Base-by-base conservation (phyloP, 1,140 invertebrate species). In the Aphelenchoides fujianensis region DNA sequence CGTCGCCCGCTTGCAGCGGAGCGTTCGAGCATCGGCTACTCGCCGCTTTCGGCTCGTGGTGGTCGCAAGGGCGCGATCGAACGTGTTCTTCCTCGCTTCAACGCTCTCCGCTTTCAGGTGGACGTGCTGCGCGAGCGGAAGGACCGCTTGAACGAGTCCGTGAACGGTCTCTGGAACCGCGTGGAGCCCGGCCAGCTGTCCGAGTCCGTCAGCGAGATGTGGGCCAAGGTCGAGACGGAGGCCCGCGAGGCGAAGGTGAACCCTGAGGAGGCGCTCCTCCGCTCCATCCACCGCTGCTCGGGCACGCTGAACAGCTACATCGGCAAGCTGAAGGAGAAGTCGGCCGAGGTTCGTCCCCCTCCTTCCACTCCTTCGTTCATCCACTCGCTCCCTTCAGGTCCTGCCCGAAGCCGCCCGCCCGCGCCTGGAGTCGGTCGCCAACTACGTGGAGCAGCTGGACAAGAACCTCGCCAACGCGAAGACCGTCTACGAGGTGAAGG, bases 391-490 rank as follows among this genome's bases (percentile, higher is more conserved):
- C 23, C 41, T 48, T 48, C 41, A 48, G 41, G 41, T 48, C 23
- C 32, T 66, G 16, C 63, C 63, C 16, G 23, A 12, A 36, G 27
- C 16, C 16, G 63, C 63, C 31, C n/a, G 19, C 32, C 32, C 16
- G 16, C 63, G 63, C 23, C 32, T 66, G 16, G 16, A 66, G 31
- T 66, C 63, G 12, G 63, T 30, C n/a, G 12, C 36, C 36, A n/a
- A 12, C n/a, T 66, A 66, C 32, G 36, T 66, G 23, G 63, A 66
- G 32, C 12, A 66, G 23, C 32, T 66, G 31, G 12, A 66, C 63
- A 12, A 16, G n/a, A 66, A 34, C 31, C 36, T 66, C 32, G 63
- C 23, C 36, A 37, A 35, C 7, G 16, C 63, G n/a, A 12, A 30
- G 0, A 35, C 9, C 36, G 53, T 66, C 36, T 16, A 66, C 3